Evolutionary conservation across 2,888 invertebrate species (phyloP), one percentile per base, ranked within the genome.

Genomic region (Colletes collaris): DNA sequence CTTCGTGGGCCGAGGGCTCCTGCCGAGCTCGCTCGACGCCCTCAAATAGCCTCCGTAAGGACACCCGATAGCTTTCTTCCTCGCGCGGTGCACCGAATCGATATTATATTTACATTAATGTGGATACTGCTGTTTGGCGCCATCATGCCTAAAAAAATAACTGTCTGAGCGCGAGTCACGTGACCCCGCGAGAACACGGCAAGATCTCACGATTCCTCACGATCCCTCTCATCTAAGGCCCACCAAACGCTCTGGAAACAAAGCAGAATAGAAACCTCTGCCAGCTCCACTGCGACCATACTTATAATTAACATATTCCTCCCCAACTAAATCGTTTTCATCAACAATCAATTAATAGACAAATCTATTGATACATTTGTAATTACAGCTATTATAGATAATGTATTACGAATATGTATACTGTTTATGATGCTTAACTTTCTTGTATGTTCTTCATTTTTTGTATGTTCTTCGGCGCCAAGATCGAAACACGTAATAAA

Each of bases 71-170:
- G 72, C 85, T 86, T 86, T 83, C 86, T 85, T 71, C 85, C 88
- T 87, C 89, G 89, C 86, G 85, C 86, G 83, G 85, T 80, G 81
- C 89, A 86, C 86, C 87, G 77, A 88, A 91, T 90, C 91, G 89
- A 89, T 88, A 89, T 90, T 91, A 89, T 91, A 92, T 92, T 92
- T 91, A 91, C 92, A 93, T 93, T 92, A 93, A 93, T 92, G 92
- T 92, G 90, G 89, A 92, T 92, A 91, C 91, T 92, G 92, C 92
- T 92, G 92, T 94, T 94, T 94, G 94, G 94, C 94, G 94, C 94
- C 94, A 94, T 94, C 94, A 93, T 94, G 93, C 93, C 93, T 93
- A 92, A 93, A 93, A 93, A 93, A 94, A 93, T 93, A 93, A 94
- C 93, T 93, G 87, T 87, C 89, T 87, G 88, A 89, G 84, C 87